These are phyloP conservation scores for Drosophila nigricruria DNA, from an alignment of 2,888 invertebrate genomes.

Conservation along the genomic window DNA sequence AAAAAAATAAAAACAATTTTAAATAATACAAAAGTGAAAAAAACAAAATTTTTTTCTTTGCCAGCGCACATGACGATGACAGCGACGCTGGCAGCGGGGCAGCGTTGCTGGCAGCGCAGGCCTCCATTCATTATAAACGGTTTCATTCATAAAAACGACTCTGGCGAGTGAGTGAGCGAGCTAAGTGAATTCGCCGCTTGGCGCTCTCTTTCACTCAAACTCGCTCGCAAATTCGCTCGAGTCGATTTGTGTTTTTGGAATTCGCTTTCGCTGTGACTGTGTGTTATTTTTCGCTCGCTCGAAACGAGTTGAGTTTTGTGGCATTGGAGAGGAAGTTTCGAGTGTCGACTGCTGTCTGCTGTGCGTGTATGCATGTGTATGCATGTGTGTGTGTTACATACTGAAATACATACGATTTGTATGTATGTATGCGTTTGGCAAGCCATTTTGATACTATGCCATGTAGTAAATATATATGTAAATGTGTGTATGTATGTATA, in stretches of 20 bases:
- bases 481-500: constrained; percentile 26
- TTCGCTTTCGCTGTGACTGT: constrained; percentile 35
- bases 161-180: constrained; percentile 54
- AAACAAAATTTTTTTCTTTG: constrained; percentile 47
- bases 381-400: constrained; percentile 29
- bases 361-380: constrained; percentile 18
- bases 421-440: constrained; percentile 46
- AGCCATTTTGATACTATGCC: constrained; percentile 60
- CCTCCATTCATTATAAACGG: constrained; percentile 83
- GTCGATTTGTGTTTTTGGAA: constrained; percentile 15
- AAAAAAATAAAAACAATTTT: constrained; percentile 43
- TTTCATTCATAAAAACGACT: constrained; percentile 83
- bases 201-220: constrained; percentile 53
- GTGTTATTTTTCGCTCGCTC: constrained; percentile 30
- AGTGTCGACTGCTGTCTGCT: constrained; percentile 39
- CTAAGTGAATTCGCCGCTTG: constrained; percentile 45
- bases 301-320: constrained; percentile 55
- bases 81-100: constrained; percentile 57
- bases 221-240: constrained; percentile 52
- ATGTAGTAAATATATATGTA: constrained; percentile 33
- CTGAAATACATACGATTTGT: constrained; percentile 24
- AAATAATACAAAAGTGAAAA: constrained; percentile 38
- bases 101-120: constrained; percentile 53
- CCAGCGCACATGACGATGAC: constrained; percentile 44
- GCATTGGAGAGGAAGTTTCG: constrained; percentile 66